phyloP scores from a whole-genome alignment of 1,140 invertebrate genomes.

The Drosophila grimshawi region DNA sequence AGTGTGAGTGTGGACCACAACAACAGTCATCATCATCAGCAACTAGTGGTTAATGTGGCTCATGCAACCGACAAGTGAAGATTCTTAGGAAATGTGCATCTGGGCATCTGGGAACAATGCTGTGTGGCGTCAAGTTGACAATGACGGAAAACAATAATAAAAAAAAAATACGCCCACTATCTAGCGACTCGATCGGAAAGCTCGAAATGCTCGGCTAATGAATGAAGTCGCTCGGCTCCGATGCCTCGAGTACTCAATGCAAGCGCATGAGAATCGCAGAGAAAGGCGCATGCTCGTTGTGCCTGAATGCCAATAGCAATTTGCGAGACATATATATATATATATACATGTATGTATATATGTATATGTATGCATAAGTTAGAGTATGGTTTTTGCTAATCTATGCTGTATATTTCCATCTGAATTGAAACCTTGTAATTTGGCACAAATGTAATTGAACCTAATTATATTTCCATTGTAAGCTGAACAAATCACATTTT shows the following conservation, averaged over 20 bases:
- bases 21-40: background rate
- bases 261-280: conserved; percentile 17
- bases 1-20: conserved; percentile 9
- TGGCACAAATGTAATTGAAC: too few species aligned
- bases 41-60: background rate
- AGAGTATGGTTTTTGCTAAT: too few species aligned
- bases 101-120: conserved; percentile 13
- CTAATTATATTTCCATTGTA: too few species aligned
- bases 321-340: background rate
- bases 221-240: background rate
- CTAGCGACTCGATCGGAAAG: background rate
- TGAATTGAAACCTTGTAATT: too few species aligned
- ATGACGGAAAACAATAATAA: too few species aligned
- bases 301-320: background rate
- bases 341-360: too few species aligned
- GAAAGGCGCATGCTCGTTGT: conserved; percentile 9
- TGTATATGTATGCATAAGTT: too few species aligned
- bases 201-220: background rate
- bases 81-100: conserved; percentile 4
- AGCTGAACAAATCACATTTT: too few species aligned
- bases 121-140: background rate
- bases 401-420: too few species aligned
- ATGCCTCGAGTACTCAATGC: background rate
- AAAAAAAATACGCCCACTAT: conserved; percentile 21
- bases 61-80: conserved; percentile 23